phyloP scores from a whole-genome alignment of 2,888 invertebrate species.

The Cephus pygmeus region DNA sequence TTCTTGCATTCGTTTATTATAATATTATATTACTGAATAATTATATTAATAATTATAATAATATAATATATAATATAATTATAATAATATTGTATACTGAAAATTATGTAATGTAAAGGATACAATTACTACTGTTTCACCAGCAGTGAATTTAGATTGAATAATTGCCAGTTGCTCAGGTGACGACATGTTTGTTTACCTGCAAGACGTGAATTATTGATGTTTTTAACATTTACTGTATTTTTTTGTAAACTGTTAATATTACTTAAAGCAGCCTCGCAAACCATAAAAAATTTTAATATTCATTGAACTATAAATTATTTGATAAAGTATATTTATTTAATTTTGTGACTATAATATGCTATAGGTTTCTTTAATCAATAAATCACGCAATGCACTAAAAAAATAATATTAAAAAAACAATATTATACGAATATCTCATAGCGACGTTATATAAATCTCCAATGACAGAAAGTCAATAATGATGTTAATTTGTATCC shows the following conservation, averaged over 20 bases:
- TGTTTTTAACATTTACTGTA: neutral
- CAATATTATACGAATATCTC: neutral
- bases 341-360: neutral
- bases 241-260: neutral
- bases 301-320: neutral
- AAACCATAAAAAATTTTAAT: neutral
- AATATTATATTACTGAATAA: constrained; percentile 32
- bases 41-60: too few species aligned
- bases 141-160: constrained; percentile 70
- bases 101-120: constrained; percentile 61
- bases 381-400: neutral
- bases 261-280: neutral
- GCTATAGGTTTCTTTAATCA: neutral
- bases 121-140: constrained; percentile 71
- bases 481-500: neutral
- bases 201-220: neutral
- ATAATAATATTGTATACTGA: neutral
- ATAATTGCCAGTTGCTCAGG: constrained; percentile 65
- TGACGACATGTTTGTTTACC: constrained; percentile 46
- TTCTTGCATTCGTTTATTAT: constrained; percentile 35
- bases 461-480: neutral
- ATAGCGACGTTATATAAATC: neutral
- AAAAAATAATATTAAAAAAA: neutral
- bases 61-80: too few species aligned
- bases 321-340: neutral